phyloP scores from a whole-genome alignment of 2,113 vertebrate species.

The Otis tarda region DNA sequence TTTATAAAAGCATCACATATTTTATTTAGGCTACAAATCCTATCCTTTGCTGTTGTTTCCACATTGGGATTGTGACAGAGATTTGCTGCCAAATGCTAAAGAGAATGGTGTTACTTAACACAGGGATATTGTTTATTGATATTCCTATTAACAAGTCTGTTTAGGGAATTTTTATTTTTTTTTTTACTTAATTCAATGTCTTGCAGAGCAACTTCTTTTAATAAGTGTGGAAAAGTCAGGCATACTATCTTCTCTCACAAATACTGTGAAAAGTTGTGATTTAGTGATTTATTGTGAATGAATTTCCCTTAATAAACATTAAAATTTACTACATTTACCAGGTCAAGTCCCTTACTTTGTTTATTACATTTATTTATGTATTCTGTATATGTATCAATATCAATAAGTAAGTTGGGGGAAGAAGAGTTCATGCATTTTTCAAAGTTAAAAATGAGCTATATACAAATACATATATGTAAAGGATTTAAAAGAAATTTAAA shows the following conservation, averaged over 20 bases:
- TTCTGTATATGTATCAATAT: neutral
- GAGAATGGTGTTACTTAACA: neutral
- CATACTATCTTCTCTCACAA: neutral
- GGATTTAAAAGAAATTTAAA: neutral
- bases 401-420: rapidly evolving
- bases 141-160: neutral
- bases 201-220: neutral
- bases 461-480: neutral
- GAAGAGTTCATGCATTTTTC: neutral
- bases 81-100: neutral
- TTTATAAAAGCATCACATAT: neutral
- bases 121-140: neutral
- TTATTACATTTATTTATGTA: neutral
- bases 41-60: neutral
- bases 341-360: neutral
- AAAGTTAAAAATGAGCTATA: neutral
- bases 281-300: neutral
- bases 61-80: neutral
- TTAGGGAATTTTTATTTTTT: neutral
- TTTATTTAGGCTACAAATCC: neutral
- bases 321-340: neutral
- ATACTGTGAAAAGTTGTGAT: neutral
- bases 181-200: neutral
- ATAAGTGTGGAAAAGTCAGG: neutral
- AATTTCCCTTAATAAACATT: neutral